These are phyloP conservation scores for Hypsopygia costalis DNA, from an alignment of 2,888 invertebrate genomes.

Conservation along the genomic window DNA sequence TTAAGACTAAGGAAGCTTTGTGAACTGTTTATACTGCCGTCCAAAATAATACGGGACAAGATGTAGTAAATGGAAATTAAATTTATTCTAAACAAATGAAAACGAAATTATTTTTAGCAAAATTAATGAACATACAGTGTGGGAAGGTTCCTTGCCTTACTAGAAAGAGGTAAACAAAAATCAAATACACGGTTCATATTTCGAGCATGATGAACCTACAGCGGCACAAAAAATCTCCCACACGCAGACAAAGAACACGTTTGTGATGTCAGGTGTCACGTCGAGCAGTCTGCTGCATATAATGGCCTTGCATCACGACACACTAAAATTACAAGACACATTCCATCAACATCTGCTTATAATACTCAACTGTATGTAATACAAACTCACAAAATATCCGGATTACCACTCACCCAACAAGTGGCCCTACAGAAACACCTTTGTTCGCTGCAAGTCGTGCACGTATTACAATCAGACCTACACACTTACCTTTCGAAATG, in stretches of 20 bases:
- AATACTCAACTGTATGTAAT: neutral
- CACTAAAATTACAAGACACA: neutral
- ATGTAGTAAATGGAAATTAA: no score
- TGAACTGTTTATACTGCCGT: no score
- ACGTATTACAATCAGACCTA: neutral
- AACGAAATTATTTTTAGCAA: no score
- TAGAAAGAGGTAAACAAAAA: no score
- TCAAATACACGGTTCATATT: no score
- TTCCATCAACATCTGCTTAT: neutral
- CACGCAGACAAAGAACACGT: constrained; percentile 1
- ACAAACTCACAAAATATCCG: neutral
- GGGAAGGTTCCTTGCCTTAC: no score
- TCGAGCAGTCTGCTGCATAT: constrained; percentile 11
- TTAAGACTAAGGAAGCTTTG: no score
- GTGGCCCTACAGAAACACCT: neutral
- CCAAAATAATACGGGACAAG: no score
- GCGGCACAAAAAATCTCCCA: no score
- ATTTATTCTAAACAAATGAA: no score
- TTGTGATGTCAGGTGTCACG: constrained; percentile 20
- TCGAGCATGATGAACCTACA: no score
- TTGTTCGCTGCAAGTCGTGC: neutral
- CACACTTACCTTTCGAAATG: neutral
- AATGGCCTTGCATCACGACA: constrained; percentile 5
- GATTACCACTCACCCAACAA: neutral
- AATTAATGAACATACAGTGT: no score